Evolutionary conservation across 23 tunicate genomes (phyloP).

Genomic region (Trididemnum nubilum): DNA sequence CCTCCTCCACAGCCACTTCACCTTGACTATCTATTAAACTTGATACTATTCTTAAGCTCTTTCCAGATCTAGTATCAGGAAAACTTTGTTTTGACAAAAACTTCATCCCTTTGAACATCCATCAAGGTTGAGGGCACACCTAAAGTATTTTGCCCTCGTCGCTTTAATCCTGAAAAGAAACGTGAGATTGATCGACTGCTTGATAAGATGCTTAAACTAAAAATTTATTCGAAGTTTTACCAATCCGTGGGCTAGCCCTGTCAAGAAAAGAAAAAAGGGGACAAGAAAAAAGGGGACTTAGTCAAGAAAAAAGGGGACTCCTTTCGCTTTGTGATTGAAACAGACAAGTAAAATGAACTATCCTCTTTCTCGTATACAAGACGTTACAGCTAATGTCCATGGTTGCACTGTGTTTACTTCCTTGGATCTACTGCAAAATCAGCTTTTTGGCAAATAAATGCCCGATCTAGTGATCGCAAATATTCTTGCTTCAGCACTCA

Average conservation of each 20-base stretch:
- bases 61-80: neutral
- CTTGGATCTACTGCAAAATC: neutral
- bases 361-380: constrained; percentile 6
- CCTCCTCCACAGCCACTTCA: too few species aligned
- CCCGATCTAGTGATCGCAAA: neutral
- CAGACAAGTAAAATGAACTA: constrained; percentile 7
- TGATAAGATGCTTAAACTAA: neutral
- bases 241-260: constrained; percentile 18
- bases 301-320: constrained; percentile 1
- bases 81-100: neutral
- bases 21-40: too few species aligned
- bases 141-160: neutral
- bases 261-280: neutral
- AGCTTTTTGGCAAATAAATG: constrained; percentile 3
- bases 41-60: too few species aligned
- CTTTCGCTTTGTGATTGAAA: neutral
- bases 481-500: constrained; percentile 5
- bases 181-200: neutral
- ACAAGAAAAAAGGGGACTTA: too few species aligned
- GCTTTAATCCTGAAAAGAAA: neutral
- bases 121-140: neutral
- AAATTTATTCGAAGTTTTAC: neutral
- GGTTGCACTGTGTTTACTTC: constrained; percentile 8
- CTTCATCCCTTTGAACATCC: constrained; percentile 11
- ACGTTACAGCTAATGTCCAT: neutral